These are phyloP conservation scores for Toxonevra muliebris DNA, from an alignment of 2,888 invertebrate genomes.

Conservation along the genomic window DNA sequence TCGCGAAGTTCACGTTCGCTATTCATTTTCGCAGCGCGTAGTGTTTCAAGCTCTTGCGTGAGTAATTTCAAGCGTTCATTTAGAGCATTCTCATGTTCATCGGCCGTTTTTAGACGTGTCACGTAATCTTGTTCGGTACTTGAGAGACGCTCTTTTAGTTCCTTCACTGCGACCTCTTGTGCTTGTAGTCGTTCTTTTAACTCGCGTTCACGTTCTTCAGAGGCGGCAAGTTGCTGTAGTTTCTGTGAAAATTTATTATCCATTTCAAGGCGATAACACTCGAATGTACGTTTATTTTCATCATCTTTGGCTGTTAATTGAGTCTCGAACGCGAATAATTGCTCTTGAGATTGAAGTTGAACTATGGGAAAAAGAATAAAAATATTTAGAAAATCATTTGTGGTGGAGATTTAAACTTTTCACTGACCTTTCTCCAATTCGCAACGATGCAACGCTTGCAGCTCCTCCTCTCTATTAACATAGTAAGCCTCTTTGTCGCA, in stretches of 20 bases:
- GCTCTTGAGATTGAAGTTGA: conserved; percentile 55
- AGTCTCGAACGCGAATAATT: conserved; percentile 52
- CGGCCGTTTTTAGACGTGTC: conserved; percentile 48
- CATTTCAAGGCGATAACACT: conserved; percentile 51
- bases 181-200: conserved; percentile 51
- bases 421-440: conserved; percentile 61
- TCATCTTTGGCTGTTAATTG: conserved; percentile 55
- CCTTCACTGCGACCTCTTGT: conserved; percentile 51
- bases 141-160: conserved; percentile 52
- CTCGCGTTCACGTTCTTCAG: conserved; percentile 56
- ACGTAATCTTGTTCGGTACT: conserved; percentile 53
- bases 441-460: conserved; percentile 56
- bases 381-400: neutral
- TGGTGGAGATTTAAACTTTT: neutral
- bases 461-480: conserved; percentile 55
- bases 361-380: neutral
- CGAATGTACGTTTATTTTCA: conserved; percentile 52
- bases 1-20: conserved; percentile 60
- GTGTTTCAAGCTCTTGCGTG: conserved; percentile 55
- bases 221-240: conserved; percentile 62
- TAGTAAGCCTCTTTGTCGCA: conserved; percentile 59
- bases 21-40: conserved; percentile 54
- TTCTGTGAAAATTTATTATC: conserved; percentile 54
- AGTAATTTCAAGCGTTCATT: conserved; percentile 56
- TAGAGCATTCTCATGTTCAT: conserved; percentile 56